Conservation (phyloP, 2,888 invertebrate species). For the Ptychoptera albimana region DNA sequence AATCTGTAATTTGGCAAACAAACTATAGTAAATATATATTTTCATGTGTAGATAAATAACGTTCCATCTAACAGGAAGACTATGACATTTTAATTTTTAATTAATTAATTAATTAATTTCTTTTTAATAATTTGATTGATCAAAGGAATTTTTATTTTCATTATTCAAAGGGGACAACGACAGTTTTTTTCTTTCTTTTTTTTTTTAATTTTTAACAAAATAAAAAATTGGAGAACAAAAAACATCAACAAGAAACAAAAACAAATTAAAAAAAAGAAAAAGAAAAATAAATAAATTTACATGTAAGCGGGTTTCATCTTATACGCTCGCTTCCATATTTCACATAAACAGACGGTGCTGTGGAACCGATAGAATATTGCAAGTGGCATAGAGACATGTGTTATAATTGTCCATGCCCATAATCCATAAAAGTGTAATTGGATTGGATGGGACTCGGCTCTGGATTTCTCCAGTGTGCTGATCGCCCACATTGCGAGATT, state of each 20-base stretch:
- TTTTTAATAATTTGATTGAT: too few species aligned
- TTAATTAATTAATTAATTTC: too few species aligned
- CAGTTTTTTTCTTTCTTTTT: too few species aligned
- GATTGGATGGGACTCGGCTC: conserved; percentile 82
- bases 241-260: not conserved
- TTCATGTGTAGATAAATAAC: too few species aligned
- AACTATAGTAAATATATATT: too few species aligned
- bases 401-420: conserved; percentile 93
- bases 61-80: too few species aligned
- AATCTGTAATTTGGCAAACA: too few species aligned
- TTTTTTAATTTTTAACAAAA: too few species aligned
- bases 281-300: conserved; percentile 30
- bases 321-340: conserved; percentile 92
- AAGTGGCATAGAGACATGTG: conserved; percentile 82
- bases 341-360: conserved; percentile 87
- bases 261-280: not conserved
- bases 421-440: conserved; percentile 83
- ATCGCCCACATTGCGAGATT: conserved; percentile 92
- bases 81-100: too few species aligned
- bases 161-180: too few species aligned
- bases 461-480: conserved; percentile 78
- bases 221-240: not conserved
- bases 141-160: too few species aligned
- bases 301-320: conserved; percentile 79
- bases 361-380: conserved; percentile 92